Conservation (phyloP, 1,140 invertebrate species). For the Thaumetopoea pityocampa region DNA sequence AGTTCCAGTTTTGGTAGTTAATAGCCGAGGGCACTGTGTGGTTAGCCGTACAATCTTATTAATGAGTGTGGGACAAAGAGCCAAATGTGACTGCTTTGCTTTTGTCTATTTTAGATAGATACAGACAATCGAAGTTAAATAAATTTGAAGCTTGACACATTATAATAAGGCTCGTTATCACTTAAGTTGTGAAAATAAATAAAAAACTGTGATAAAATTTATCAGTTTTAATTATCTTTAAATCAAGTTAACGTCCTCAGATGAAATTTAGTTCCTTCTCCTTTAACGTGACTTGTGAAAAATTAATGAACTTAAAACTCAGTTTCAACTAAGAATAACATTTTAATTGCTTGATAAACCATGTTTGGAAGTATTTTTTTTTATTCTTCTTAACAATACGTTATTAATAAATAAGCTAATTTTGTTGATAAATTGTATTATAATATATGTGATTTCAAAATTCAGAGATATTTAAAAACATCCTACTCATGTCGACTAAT, state of each 20-base stretch:
- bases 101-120: slow-evolving; percentile 20
- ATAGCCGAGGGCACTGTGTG: slow-evolving; percentile 44
- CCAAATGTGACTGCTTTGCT: slow-evolving; percentile 21
- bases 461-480: too few species aligned
- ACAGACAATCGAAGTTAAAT: slow-evolving; percentile 4
- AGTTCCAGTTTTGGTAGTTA: slow-evolving; percentile 36
- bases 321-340: slow-evolving; percentile 1
- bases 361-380: too few species aligned
- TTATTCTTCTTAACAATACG: too few species aligned
- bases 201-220: slow-evolving; percentile 8
- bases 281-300: slow-evolving; percentile 2
- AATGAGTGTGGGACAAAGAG: slow-evolving; percentile 31
- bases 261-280: slow-evolving; percentile 8
- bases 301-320: slow-evolving; percentile 6
- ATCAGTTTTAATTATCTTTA: slow-evolving; percentile 16
- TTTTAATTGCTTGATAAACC: neutral
- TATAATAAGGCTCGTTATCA: neutral
- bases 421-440: too few species aligned
- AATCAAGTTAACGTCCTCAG: slow-evolving; percentile 8
- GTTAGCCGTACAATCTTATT: slow-evolving; percentile 38
- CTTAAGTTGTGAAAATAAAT: neutral
- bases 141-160: slow-evolving; percentile 1
- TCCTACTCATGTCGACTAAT: too few species aligned
- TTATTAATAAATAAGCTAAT: too few species aligned
- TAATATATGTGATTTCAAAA: too few species aligned